These are phyloP conservation scores for Mirza zaza DNA, from an alignment of 2,113 vertebrate genomes.

Conservation along the genomic window DNA sequence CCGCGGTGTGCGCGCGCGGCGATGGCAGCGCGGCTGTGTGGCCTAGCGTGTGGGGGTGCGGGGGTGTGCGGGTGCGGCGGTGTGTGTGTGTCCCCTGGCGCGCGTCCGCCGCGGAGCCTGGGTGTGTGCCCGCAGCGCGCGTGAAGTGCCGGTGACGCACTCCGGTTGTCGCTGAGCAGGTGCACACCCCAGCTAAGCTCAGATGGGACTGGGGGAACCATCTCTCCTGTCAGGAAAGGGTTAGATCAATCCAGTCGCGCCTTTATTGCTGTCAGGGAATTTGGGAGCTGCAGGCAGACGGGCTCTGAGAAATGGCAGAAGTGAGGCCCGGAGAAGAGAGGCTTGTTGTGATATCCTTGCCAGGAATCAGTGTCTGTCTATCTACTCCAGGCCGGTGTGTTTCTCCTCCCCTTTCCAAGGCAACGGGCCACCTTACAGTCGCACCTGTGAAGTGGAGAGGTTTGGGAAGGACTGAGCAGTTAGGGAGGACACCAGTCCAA, in stretches of 20 bases:
- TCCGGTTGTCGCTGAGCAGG: background rate
- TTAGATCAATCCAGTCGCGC: accelerated
- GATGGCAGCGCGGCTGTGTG: accelerated
- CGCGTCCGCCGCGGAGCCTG: too few relatives aligned
- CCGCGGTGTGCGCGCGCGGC: accelerated
- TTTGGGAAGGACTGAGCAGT: background rate
- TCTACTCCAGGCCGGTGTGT: too few relatives aligned
- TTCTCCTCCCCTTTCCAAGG: background rate
- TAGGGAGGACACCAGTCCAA: too few relatives aligned
- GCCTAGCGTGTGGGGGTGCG: background rate
- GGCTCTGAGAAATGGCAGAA: background rate
- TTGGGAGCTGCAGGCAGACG: background rate
- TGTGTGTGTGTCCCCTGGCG: background rate
- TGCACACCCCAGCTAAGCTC: background rate
- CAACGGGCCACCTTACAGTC: background rate
- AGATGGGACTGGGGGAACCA: accelerated
- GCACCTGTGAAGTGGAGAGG: background rate
- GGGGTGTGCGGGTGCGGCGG: background rate
- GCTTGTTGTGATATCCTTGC: accelerated
- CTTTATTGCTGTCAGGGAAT: background rate
- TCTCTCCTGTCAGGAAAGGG: accelerated
- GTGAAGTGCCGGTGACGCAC: background rate
- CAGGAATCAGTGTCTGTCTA: accelerated
- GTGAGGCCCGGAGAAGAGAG: background rate
- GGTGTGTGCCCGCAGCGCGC: too few relatives aligned